Base-by-base conservation (phyloP, 1,140 invertebrate species). In the Sycophaga agraensis region DNA sequence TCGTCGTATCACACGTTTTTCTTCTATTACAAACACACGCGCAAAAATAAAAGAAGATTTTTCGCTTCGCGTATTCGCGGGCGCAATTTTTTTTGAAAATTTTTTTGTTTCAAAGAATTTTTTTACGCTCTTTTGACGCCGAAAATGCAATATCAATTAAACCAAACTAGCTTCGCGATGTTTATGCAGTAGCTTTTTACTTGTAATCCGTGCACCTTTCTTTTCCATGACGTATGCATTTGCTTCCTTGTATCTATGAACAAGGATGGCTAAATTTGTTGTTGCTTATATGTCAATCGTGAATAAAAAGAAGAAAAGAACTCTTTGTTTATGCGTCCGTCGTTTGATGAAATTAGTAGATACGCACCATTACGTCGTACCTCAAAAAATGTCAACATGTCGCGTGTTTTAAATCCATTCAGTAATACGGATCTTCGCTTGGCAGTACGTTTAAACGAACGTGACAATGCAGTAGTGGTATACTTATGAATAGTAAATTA, bases 401-500 rank as follows among this genome's bases (percentile, higher is more conserved):
- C 72, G 71, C 71, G 72, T n/a, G n/a, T n/a, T n/a, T n/a, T 76
- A 59, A 42, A 59, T 59, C 17, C 57, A 28, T 55, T 55, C 14
- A 4, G n/a, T 22, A 40, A 55, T 46, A 31, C 16, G 42, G 53
- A 70, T 73, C 68, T 69, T 79, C 73, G 73, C 73, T 80, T 80
- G 79, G 77, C 79, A 80, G 79, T 79, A 69, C 37, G 53, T 51
- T 9, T 50, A 34, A 79, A 80, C 77, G 54, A 80, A 80, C 79
- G 75, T 80, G 79, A 80, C 77, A 80, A 80, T 81, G 77, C 76
- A 80, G 73, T 80, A 77, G 77, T 77, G 73, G 73, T 79, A 80
- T 75, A 57, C 46, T 57, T 63, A 57, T 35, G 43, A 46, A 45
- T 61, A 61, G 43, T 61, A 54, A 61, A 61, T 54, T 59, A 59